Percentiles rank a stretch among this genome's conserved stretches.
phyloP scores from a whole-genome alignment of 2,888 invertebrate species.

The Hyppa rectilinea region DNA sequence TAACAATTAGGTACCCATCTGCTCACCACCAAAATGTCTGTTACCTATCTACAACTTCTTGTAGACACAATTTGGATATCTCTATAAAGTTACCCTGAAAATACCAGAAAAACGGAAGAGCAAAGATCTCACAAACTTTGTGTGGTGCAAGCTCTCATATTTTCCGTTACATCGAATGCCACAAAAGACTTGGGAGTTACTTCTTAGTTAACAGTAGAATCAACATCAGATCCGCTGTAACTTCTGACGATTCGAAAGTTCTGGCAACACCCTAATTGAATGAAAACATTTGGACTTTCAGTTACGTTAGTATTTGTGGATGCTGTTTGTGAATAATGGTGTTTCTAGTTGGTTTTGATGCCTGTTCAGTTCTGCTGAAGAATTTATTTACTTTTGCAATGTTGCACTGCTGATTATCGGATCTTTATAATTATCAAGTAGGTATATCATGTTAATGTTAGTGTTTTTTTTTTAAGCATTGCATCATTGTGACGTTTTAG shows the following conservation, averaged over 20 bases:
- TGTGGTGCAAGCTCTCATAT: constrained; percentile 36
- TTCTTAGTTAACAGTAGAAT: constrained; percentile 47
- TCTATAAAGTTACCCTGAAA: constrained; percentile 15
- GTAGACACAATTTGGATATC: background rate
- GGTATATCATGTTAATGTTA: no score
- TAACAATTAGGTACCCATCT: no score
- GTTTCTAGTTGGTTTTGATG: constrained; percentile 4
- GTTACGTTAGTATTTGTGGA: constrained; percentile 43
- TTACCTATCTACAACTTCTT: background rate
- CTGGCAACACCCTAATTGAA: constrained; percentile 57
- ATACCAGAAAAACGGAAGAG: constrained; percentile 26
- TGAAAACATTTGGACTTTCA: constrained; percentile 57
- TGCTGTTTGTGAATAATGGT: constrained; percentile 24
- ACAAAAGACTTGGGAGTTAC: constrained; percentile 53
- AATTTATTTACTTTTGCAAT: background rate
- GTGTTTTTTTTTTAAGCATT: no score
- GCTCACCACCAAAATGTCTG: no score
- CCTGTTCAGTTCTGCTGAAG: background rate
- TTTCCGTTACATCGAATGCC: constrained; percentile 48
- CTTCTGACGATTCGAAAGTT: constrained; percentile 49
- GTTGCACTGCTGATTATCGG: background rate
- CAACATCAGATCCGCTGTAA: constrained; percentile 42
- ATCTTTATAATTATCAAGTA: no score
- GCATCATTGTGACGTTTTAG: no score
- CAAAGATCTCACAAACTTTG: constrained; percentile 33